Evolutionary conservation across 1,140 invertebrate species (phyloP).

Genomic region (Tribolium castaneum): DNA sequence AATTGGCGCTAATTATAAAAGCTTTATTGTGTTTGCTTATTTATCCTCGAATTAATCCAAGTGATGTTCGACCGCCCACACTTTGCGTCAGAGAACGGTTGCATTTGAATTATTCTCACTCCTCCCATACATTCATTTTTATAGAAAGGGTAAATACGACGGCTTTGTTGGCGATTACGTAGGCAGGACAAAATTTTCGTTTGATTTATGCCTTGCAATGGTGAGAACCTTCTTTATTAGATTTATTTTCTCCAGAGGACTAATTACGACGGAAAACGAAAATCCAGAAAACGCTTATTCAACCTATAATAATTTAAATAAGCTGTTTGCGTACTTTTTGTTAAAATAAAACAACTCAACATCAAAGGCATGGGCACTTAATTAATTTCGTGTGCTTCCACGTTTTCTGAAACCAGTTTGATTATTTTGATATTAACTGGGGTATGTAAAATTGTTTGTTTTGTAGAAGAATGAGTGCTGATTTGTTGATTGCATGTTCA

Average conservation of each 20-base stretch:
- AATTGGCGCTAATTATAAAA: neutral
- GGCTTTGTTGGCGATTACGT: neutral
- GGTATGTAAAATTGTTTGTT: no score
- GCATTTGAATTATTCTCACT: neutral
- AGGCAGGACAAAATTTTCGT: constrained; percentile 1
- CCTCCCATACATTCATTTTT: neutral
- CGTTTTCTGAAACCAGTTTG: neutral
- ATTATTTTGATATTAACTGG: no score
- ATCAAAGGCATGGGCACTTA: constrained; percentile 4
- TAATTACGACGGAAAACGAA: constrained; percentile 11
- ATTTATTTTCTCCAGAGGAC: neutral
- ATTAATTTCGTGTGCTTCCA: neutral
- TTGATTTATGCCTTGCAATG: neutral
- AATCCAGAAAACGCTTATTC: neutral
- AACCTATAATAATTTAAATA: constrained; percentile 14
- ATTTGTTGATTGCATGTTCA: neutral
- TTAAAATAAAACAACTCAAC: neutral
- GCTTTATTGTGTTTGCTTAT: neutral
- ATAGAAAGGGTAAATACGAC: neutral
- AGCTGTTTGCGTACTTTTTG: neutral
- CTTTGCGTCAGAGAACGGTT: neutral
- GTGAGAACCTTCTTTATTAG: neutral
- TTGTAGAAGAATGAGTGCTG: neutral
- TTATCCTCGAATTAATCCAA: neutral
- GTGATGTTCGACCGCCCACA: neutral